Evolutionary conservation across 2,888 invertebrate species (phyloP), one percentile per base, ranked within the genome.

Genomic region (Leptinotarsa tumamoca): DNA sequence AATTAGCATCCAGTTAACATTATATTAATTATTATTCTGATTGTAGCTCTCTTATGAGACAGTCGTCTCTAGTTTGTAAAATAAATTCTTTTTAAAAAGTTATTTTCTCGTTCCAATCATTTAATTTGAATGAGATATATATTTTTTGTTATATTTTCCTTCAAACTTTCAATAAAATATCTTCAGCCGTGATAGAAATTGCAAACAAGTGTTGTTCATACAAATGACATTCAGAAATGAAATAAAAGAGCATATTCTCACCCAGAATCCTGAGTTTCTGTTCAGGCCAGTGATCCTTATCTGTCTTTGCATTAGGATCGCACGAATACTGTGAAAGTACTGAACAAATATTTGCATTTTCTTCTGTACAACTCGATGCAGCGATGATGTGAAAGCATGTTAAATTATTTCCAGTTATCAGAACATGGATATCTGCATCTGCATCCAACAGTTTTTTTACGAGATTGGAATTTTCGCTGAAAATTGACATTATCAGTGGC

Each of bases 331-430:
- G 27, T 2, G 88, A 70, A 14, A 89, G 76, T 15, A 82, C 43
- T 21, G 79, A 71, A 58, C 81, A 82, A 63, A 87, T 86, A 18
- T 80, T 71, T 1, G 82, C 49, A 63, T 83, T 82, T 50, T 84
- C 80, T 23, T 73, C 27, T 15, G 68, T 75, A 49, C 83, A 83
- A 43, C 81, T 81, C 23, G 86, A 71, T 27, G 84, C 83, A n/a
- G 82, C 83, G 21, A 87, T 58, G 15, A 88, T 78, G 67, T 88
- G 88, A 10, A 89, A 79, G 27, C 84, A 79, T 1, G 84, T 85
- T 67, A 88, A 73, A 33, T 82, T 75, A 14, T 86, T 84, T 14
- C 85, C 82, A 7, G 78, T 27, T 3, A 80, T 83, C 0, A 73
- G 67, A 17, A 83, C 77, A 68, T 86, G 82, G 4, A 84, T 80